Evolutionary conservation across 2,888 invertebrate species (phyloP).

Genomic region (Tetanocera ferruginea): DNA sequence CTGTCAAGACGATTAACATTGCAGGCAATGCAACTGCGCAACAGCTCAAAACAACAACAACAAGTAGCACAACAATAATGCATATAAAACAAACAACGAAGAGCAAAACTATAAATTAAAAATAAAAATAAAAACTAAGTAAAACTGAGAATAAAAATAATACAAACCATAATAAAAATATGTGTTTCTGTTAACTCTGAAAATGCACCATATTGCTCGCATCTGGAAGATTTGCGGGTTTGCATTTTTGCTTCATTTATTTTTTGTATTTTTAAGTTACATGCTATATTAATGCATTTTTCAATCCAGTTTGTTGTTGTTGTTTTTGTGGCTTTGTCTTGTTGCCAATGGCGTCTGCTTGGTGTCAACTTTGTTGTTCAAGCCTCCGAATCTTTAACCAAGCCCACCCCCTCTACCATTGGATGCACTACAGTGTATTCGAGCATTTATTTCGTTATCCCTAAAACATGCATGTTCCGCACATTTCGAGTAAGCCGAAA

Average conservation of each 20-base stretch:
- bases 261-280: conserved; percentile 2
- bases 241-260: neutral
- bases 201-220: conserved; percentile 63
- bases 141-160: neutral
- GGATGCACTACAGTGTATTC: neutral
- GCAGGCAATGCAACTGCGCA: conserved; percentile 42
- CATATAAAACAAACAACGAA: too few relatives aligned
- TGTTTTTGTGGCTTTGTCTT: conserved; percentile 19
- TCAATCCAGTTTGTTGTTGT: neutral
- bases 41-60: neutral
- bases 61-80: conserved; percentile 5
- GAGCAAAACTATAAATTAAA: neutral
- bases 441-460: neutral
- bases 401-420: neutral
- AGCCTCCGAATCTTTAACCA: neutral
- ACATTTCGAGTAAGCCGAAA: neutral
- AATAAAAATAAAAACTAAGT: neutral
- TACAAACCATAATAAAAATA: neutral
- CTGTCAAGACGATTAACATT: conserved; percentile 64
- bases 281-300: neutral
- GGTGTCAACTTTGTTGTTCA: conserved; percentile 24
- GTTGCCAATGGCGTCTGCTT: conserved; percentile 31
- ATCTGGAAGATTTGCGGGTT: conserved; percentile 55
- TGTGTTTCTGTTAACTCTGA: conserved; percentile 16
- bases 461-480: neutral